Evolutionary conservation across 2,888 invertebrate species (phyloP).

Genomic region (Caenorhabditis macrosperma): DNA sequence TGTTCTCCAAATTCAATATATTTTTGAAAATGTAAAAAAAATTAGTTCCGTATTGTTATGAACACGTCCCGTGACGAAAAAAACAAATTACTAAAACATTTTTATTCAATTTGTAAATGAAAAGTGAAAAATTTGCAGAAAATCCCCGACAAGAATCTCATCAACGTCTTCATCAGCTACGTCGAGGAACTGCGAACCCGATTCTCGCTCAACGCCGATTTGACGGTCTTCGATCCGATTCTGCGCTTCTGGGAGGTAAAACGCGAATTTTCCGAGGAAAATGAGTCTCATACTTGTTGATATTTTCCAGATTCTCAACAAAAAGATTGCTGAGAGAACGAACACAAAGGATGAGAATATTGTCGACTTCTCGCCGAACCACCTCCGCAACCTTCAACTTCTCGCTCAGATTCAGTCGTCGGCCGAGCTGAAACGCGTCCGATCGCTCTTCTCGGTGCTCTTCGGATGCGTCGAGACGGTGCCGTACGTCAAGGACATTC

Average conservation of each 20-base stretch:
- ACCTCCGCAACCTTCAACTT: conserved; percentile 29
- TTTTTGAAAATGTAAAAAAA: too few species aligned
- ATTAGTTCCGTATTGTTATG: too few species aligned
- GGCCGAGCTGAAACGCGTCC: conserved; percentile 13
- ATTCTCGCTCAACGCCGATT: conserved; percentile 31
- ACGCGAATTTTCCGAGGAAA: background rate
- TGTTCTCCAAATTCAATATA: too few species aligned
- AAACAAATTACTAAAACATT: too few species aligned
- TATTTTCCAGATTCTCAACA: conserved; percentile 9
- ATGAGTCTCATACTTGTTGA: too few species aligned
- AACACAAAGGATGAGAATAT: background rate
- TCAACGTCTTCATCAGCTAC: conserved; percentile 27
- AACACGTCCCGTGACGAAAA: too few species aligned
- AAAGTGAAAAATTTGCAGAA: too few species aligned
- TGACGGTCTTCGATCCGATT: conserved; percentile 46
- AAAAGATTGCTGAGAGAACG: conserved; percentile 13
- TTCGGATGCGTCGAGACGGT: conserved; percentile 22
- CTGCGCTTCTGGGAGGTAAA: conserved; percentile 43
- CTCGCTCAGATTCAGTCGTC: conserved; percentile 14
- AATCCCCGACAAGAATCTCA: conserved; percentile 6
- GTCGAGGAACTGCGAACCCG: conserved; percentile 28
- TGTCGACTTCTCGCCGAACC: conserved; percentile 4
- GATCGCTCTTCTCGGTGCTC: background rate
- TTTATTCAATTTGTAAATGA: too few species aligned
- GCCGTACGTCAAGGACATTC: conserved; percentile 22